Base-by-base conservation (phyloP, 1,140 invertebrate species). In the Lucilia sericata region DNA sequence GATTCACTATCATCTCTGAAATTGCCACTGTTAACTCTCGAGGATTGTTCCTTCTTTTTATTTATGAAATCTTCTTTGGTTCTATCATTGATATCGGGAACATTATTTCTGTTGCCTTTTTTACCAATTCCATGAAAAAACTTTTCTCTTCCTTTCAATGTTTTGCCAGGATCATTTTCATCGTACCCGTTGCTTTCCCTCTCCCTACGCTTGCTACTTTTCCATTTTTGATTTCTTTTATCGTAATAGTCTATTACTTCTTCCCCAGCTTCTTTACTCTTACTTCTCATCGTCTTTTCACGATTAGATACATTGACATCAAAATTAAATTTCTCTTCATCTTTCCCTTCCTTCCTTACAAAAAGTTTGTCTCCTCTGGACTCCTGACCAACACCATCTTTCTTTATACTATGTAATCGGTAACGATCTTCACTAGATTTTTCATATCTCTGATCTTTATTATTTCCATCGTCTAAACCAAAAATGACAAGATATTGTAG, bases 301-400 rank as follows among this genome's bases (percentile, higher is more conserved):
- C 19, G n/a, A 42, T 76, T 36, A 36, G 8, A 17, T 3, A 10
- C 21, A 21, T 70, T n/a, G 65, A 2, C 65, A 21, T 21, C 19
- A 70, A 2, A 19, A 19, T 21, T 10, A n/a, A 9, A 3, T 25
- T 21, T 70, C 17, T n/a, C 51, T 12, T 14, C 74, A 74, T 25
- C 74, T 25, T 4, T 75, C 4, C 74, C 74, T 30, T 7, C 7
- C 34, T 36, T 74, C 30, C 65, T 60, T 14, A 7, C 42, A 42
- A 7, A 8, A 0, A 42, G 0, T 42, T 42, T 42, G 42, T 10
- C 42, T 42, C 5, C 42, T 42, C 42, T 42, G 10, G 7, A 0
- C 5, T 51, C 65, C 76, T 65, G 82, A 51, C 12, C 47, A 36
- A 82, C 84, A 49, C 21, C 60, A 75, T 75, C 21, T 2, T 9